A percentile compares a stretch with the other conserved stretches of the same genome.
Conservation (phyloP, 1,140 invertebrate genomes). For the Anoplolepis gracilipes region DNA sequence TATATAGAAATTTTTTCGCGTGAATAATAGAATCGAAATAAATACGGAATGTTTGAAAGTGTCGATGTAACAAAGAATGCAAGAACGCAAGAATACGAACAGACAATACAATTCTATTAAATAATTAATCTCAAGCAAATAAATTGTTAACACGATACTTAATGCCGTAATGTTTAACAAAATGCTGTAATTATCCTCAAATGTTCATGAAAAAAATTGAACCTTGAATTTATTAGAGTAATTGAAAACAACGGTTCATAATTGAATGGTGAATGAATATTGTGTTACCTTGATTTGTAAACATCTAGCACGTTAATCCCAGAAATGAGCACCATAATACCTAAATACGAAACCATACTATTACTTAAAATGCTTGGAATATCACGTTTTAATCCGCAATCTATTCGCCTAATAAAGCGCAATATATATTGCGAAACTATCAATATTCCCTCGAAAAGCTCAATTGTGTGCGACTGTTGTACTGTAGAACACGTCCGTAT, state of each 20-base stretch:
- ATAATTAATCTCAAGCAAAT: not conserved
- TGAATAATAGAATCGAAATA: not conserved
- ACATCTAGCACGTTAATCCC: not conserved
- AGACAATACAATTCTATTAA: not conserved
- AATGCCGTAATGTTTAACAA: not conserved
- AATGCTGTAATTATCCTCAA: not conserved
- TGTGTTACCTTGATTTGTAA: not conserved
- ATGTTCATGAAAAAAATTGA: not conserved
- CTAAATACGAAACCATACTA: not conserved
- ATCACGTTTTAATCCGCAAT: constrained; percentile 27
- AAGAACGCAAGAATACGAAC: not conserved
- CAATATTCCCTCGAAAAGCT: constrained; percentile 4
- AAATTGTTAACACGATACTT: not conserved
- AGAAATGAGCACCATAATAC: not conserved
- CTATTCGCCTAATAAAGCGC: constrained; percentile 8
- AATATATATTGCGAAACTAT: constrained; percentile 15
- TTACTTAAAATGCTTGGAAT: not conserved
- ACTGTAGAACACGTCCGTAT: constrained; percentile 4
- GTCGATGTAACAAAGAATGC: no score
- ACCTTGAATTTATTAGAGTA: not conserved
- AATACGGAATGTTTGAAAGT: not conserved
- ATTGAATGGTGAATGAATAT: not conserved
- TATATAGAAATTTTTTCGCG: not conserved
- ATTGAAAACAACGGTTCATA: not conserved
- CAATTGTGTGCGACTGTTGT: not conserved